A percentile compares a stretch with the other conserved stretches of the same genome.
These are phyloP conservation scores for Diarsia mendica DNA, from an alignment of 2,888 invertebrate genomes.

Conservation along the genomic window DNA sequence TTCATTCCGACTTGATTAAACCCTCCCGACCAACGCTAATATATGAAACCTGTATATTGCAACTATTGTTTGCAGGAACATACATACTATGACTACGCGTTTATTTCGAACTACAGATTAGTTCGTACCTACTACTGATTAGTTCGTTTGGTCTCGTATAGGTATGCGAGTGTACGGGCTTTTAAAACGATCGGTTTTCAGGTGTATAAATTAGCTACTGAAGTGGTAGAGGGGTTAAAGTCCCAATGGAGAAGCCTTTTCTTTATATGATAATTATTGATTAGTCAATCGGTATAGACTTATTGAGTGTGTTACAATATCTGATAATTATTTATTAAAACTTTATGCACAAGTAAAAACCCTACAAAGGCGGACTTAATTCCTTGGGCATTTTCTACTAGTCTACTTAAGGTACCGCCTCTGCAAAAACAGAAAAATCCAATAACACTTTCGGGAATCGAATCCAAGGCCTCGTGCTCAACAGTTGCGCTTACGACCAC, in stretches of 20 bases:
- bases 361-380: too few species aligned
- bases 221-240: not conserved
- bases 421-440: too few species aligned
- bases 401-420: too few species aligned
- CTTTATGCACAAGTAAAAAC: too few species aligned
- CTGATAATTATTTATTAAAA: too few species aligned
- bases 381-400: too few species aligned
- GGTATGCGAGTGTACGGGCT: not conserved
- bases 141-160: slow-evolving; percentile 5
- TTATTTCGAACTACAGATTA: slow-evolving; percentile 28
- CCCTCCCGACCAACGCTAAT: slow-evolving; percentile 80
- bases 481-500: too few species aligned
- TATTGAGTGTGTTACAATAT: too few species aligned
- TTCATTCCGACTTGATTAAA: slow-evolving; percentile 89
- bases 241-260: not conserved
- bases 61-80: slow-evolving; percentile 65
- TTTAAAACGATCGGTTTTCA: slow-evolving; percentile 2
- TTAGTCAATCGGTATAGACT: too few species aligned
- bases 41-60: slow-evolving; percentile 77
- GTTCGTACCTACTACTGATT: slow-evolving; percentile 32
- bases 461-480: not conserved
- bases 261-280: too few species aligned
- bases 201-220: not conserved
- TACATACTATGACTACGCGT: not conserved
- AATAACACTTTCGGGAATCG: not conserved